These are phyloP conservation scores for Disparrhopalites patrizii DNA, from an alignment of 2,888 invertebrate genomes.

Conservation along the genomic window DNA sequence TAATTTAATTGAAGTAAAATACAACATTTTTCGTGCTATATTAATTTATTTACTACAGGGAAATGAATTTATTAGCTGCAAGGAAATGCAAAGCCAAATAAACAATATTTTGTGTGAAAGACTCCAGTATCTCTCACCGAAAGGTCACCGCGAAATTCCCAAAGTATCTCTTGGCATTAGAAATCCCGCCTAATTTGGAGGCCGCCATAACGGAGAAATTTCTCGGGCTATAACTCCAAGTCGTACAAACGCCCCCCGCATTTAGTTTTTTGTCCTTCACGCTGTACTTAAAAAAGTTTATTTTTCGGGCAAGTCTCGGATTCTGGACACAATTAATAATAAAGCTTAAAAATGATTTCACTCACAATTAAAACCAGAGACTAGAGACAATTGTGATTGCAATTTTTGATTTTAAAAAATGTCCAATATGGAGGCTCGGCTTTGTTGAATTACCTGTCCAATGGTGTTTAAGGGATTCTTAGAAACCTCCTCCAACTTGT, in stretches of 20 bases:
- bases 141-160: background rate
- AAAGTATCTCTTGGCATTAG: slow-evolving; percentile 7
- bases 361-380: too few species aligned
- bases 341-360: too few species aligned
- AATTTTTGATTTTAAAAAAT: too few species aligned
- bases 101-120: too few species aligned
- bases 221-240: background rate
- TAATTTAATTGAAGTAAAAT: background rate
- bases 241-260: slow-evolving; percentile 4
- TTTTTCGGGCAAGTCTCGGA: background rate
- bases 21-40: background rate
- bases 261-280: background rate
- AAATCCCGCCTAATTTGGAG: background rate
- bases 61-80: background rate
- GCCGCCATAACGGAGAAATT: background rate
- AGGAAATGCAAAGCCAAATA: too few species aligned
- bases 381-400: too few species aligned
- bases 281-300: slow-evolving; percentile 4
- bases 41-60: too few species aligned
- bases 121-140: too few species aligned
- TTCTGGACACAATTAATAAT: background rate
- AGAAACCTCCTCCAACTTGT: background rate
- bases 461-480: background rate
- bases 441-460: background rate
- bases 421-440: background rate